Conservation (phyloP, 2,888 invertebrate species). For the Lathronympha strigana region DNA sequence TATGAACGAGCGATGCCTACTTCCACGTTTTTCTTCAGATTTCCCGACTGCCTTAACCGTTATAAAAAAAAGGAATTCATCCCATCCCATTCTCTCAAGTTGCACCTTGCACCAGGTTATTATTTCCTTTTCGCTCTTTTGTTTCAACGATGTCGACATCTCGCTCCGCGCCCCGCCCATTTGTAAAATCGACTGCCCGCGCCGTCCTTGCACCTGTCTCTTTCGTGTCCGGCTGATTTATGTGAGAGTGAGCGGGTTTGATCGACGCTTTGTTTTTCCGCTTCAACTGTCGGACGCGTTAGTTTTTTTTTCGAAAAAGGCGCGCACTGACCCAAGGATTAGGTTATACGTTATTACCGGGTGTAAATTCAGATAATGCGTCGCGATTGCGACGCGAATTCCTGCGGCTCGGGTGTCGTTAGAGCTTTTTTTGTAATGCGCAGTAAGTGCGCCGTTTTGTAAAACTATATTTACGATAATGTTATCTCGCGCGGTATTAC, state of each 20-base stretch:
- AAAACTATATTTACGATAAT: conserved; percentile 81
- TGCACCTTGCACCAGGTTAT: conserved; percentile 77
- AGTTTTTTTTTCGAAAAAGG: conserved; percentile 64
- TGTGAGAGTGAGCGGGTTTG: conserved; percentile 83
- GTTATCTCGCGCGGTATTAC: conserved; percentile 72
- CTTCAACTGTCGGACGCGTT: conserved; percentile 65
- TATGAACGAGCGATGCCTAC: conserved; percentile 52
- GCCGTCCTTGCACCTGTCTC: conserved; percentile 81
- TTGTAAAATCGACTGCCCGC: conserved; percentile 81
- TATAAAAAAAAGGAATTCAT: conserved; percentile 62
- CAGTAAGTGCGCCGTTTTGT: conserved; percentile 75
- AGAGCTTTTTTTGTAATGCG: conserved; percentile 67
- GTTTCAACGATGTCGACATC: conserved; percentile 78
- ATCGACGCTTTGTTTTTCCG: conserved; percentile 81
- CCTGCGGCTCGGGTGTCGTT: conserved; percentile 70
- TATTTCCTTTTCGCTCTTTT: conserved; percentile 81
- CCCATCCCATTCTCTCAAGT: conserved; percentile 65
- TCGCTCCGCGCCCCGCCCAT: conserved; percentile 81
- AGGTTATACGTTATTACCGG: conserved; percentile 67
- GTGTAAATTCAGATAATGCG: conserved; percentile 77
- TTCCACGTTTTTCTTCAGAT: conserved; percentile 73
- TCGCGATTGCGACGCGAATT: conserved; percentile 71
- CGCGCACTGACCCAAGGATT: conserved; percentile 63
- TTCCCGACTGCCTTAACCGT: conserved; percentile 73
- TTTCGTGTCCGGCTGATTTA: conserved; percentile 81